Conservation (phyloP, 2,888 invertebrate species). For the Clusia tigrina region DNA sequence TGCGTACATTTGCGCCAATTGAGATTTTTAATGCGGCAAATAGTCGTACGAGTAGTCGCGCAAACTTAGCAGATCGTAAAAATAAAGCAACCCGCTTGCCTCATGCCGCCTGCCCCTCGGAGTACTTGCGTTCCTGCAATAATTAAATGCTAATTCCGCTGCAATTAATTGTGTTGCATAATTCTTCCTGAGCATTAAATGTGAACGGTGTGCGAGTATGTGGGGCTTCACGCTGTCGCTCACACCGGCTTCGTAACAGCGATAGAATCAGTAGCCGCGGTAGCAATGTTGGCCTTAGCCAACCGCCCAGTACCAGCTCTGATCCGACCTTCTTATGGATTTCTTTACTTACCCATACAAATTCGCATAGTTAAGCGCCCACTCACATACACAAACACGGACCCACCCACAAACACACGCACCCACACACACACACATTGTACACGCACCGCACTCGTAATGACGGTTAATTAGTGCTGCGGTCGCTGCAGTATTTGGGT, state of each 20-base stretch:
- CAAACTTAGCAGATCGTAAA: too few relatives aligned
- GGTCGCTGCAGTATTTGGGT: conserved; percentile 5
- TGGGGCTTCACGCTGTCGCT: conserved; percentile 7
- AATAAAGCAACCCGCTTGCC: too few relatives aligned
- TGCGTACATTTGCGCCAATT: not conserved
- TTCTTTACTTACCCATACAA: not conserved
- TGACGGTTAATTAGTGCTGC: conserved; percentile 22
- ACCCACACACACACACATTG: too few relatives aligned
- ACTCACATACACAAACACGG: too few relatives aligned
- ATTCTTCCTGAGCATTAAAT: not conserved
- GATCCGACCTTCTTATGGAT: not conserved
- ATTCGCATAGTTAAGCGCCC: not conserved
- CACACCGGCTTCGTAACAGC: too few relatives aligned
- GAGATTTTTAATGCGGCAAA: too few relatives aligned
- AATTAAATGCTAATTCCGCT: not conserved
- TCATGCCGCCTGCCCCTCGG: too few relatives aligned
- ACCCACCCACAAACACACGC: not conserved
- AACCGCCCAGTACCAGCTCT: too few relatives aligned
- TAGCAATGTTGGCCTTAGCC: too few relatives aligned
- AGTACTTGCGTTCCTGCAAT: conserved; percentile 6
- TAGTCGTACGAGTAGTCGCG: too few relatives aligned
- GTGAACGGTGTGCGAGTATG: conserved; percentile 20
- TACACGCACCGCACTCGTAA: conserved; percentile 10
- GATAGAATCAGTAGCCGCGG: too few relatives aligned
- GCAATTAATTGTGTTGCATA: conserved; percentile 10